Evolutionary conservation across 2,888 invertebrate species (phyloP).

Genomic region (Nemotelus nigrinus): DNA sequence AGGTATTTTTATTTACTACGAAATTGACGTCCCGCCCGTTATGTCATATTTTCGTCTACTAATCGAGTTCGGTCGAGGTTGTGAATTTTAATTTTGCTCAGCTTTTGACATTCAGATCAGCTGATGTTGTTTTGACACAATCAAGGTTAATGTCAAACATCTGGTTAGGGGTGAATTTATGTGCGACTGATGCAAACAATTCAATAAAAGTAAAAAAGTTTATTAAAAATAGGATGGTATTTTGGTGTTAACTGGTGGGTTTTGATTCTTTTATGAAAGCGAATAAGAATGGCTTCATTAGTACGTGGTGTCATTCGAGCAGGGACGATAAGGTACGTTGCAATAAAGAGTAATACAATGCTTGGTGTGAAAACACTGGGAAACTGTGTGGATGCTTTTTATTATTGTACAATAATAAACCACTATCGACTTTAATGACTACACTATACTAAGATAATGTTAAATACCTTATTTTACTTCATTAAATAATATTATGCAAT

Average conservation of each 20-base stretch:
- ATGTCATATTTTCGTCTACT: slow-evolving; percentile 30
- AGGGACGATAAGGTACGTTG: neutral
- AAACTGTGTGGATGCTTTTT: no score
- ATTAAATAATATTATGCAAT: no score
- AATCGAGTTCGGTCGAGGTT: neutral
- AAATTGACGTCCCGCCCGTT: slow-evolving; percentile 25
- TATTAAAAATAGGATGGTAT: neutral
- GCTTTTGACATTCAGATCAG: neutral
- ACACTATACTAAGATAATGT: no score
- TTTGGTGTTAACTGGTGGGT: neutral
- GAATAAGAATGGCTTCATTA: slow-evolving; percentile 15
- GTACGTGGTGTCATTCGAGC: slow-evolving; percentile 27
- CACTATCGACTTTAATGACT: no score
- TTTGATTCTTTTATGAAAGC: neutral
- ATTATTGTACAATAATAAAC: no score
- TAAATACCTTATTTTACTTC: no score
- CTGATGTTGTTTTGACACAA: neutral
- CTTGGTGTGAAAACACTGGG: no score
- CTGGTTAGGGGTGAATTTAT: no score
- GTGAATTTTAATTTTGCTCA: neutral
- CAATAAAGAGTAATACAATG: no score
- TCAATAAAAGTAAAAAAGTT: neutral
- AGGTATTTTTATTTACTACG: slow-evolving; percentile 10
- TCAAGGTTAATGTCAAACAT: no score
- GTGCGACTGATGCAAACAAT: no score